Percentiles rank a stretch among this genome's conserved stretches.
Evolutionary conservation across 2,888 invertebrate genomes (phyloP).

Genomic region (Dugesia japonica): DNA sequence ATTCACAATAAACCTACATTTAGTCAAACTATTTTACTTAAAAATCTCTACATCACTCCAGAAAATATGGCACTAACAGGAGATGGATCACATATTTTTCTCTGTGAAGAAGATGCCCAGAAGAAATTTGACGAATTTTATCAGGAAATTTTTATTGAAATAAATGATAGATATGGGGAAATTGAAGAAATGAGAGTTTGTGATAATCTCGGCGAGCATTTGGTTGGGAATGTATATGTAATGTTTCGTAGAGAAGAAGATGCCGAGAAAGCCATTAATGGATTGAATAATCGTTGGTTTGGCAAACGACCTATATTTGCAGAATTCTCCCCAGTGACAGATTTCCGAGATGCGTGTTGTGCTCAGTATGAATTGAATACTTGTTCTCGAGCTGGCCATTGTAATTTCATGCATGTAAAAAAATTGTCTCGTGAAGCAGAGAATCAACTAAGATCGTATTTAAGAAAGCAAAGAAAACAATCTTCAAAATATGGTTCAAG

Average conservation of each 20-base stretch:
- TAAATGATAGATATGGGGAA: conserved; percentile 93
- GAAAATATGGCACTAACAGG: background rate
- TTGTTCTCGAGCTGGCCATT: conserved; percentile 93
- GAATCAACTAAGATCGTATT: background rate
- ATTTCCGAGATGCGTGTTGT: conserved; percentile 96
- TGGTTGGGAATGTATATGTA: conserved; percentile 96
- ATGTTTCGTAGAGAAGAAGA: conserved; percentile 94
- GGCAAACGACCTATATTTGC: conserved; percentile 93
- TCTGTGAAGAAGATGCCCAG: conserved; percentile 83
- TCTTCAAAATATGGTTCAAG: background rate
- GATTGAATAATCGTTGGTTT: conserved; percentile 95
- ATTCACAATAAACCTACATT: background rate
- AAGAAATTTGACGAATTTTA: conserved; percentile 98
- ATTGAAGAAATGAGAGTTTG: conserved; percentile 99
- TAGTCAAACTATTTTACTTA: background rate
- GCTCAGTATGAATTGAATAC: conserved; percentile 98
- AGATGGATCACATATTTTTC: background rate
- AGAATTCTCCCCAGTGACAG: conserved; percentile 92
- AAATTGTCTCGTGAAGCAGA: conserved; percentile 74
- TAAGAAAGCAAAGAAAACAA: background rate
- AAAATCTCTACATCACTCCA: background rate
- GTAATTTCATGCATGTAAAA: conserved; percentile 99
- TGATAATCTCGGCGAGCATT: conserved; percentile 91
- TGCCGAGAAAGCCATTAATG: conserved; percentile 87
- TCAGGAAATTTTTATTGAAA: conserved; percentile 95